Evolutionary conservation across 1,140 invertebrate genomes (phyloP), one percentile per base, ranked within the genome.

Genomic region (Panagrolaimus sp.): DNA sequence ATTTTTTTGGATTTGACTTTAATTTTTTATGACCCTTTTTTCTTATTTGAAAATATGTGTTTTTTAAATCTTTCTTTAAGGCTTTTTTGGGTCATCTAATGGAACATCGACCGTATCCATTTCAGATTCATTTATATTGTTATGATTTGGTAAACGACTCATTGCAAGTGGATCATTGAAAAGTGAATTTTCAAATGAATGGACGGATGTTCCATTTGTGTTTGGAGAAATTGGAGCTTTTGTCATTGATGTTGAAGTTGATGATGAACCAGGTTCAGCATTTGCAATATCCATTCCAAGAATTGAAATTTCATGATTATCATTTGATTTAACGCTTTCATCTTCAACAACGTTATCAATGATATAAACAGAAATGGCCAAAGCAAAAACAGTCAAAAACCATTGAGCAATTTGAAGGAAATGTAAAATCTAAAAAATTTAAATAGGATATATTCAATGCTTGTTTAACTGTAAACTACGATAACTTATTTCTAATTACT

Each of bases 401-500:
- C 63, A 70, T 55, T 70, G 69, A 24, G 26, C 14, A 15, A 70
- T 44, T 70, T 70, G 69, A 32, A 70, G 69, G 63, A 70, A 70
- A 17, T 70, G 69, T 44, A 70, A 17, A 8, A 69, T 47, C 67
- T 68, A 12, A 67, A 69, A 68, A n/a, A n/a, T n/a, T n/a, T n/a
- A n/a, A n/a, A n/a, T n/a, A n/a, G n/a, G n/a, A n/a, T n/a, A n/a
- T n/a, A n/a, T n/a, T n/a, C n/a, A n/a, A n/a, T n/a, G n/a, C n/a
- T n/a, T n/a, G n/a, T n/a, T n/a, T n/a, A n/a, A n/a, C n/a, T n/a
- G n/a, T n/a, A n/a, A n/a, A n/a, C n/a, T n/a, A n/a, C n/a, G n/a
- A n/a, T n/a, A n/a, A n/a, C n/a, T n/a, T n/a, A n/a, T n/a, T n/a
- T n/a, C n/a, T n/a, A n/a, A n/a, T n/a, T n/a, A n/a, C n/a, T n/a